These are phyloP conservation scores for Lamellibrachia columna DNA, from an alignment of 2,888 invertebrate genomes.

Conservation along the genomic window DNA sequence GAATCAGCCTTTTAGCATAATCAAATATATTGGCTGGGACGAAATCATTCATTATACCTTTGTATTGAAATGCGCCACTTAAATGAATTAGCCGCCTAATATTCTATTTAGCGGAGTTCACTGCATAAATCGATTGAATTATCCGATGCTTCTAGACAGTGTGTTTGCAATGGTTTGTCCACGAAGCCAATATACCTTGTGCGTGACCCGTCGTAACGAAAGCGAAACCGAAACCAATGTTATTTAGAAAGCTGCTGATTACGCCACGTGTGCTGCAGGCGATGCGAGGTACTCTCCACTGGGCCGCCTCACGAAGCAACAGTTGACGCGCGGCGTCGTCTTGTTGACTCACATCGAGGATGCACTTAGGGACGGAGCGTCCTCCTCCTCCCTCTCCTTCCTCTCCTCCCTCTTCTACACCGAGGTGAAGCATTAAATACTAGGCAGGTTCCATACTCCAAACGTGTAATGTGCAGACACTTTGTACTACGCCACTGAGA, in stretches of 20 bases:
- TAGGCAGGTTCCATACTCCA: no score
- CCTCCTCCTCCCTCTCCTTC: background rate
- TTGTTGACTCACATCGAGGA: background rate
- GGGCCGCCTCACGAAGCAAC: background rate
- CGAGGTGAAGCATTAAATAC: background rate
- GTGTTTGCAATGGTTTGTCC: no score
- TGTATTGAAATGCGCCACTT: no score
- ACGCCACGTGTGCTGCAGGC: background rate
- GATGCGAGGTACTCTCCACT: background rate
- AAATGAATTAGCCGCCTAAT: no score
- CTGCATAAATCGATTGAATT: no score
- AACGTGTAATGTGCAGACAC: no score
- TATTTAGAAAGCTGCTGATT: background rate
- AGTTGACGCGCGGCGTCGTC: background rate
- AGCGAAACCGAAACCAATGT: background rate
- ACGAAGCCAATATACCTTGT: background rate
- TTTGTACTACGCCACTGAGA: no score
- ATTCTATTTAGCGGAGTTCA: no score
- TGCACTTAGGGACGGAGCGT: background rate
- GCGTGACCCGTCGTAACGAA: background rate
- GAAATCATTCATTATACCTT: no score
- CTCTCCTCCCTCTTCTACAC: background rate
- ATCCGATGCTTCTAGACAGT: no score
- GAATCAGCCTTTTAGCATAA: no score
- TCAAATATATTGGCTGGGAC: no score